Conservation (phyloP, 2,888 invertebrate species). For the Endotricha flammealis region DNA sequence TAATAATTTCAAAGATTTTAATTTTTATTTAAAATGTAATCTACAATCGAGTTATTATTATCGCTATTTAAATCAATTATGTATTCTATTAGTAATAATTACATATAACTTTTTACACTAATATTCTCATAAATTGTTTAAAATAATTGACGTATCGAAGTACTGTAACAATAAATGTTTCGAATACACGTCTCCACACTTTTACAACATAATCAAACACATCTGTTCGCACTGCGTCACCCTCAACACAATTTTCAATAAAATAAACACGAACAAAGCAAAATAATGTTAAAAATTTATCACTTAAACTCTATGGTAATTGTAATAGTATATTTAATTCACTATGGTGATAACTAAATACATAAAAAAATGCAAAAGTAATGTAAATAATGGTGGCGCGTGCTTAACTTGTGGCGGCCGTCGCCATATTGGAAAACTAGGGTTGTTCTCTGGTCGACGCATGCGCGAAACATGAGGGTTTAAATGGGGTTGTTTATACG, state of each 20-base stretch:
- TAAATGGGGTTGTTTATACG: slow-evolving; percentile 35
- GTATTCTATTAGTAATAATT: no score
- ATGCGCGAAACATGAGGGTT: slow-evolving; percentile 55
- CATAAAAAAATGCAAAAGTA: slow-evolving; percentile 17
- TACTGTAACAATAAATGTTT: slow-evolving; percentile 29
- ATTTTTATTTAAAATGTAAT: no score
- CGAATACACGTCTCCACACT: slow-evolving; percentile 21
- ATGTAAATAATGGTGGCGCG: slow-evolving; percentile 61
- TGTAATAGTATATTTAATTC: neutral
- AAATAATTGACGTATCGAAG: slow-evolving; percentile 33
- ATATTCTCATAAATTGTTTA: slow-evolving; percentile 18
- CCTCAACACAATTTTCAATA: slow-evolving; percentile 17
- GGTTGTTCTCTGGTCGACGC: slow-evolving; percentile 51
- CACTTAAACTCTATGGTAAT: neutral
- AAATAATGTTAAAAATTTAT: slow-evolving; percentile 12
- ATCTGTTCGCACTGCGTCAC: slow-evolving; percentile 57
- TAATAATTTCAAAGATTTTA: no score
- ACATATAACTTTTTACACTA: no score
- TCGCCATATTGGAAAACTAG: slow-evolving; percentile 71
- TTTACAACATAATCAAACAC: slow-evolving; percentile 44
- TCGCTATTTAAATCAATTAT: no score
- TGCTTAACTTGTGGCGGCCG: slow-evolving; percentile 64
- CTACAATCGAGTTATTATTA: no score
- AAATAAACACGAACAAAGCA: slow-evolving; percentile 22
- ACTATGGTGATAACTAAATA: no score